These are phyloP conservation scores for Solenopsis fugax DNA, from an alignment of 1,140 invertebrate species.

Conservation along the genomic window DNA sequence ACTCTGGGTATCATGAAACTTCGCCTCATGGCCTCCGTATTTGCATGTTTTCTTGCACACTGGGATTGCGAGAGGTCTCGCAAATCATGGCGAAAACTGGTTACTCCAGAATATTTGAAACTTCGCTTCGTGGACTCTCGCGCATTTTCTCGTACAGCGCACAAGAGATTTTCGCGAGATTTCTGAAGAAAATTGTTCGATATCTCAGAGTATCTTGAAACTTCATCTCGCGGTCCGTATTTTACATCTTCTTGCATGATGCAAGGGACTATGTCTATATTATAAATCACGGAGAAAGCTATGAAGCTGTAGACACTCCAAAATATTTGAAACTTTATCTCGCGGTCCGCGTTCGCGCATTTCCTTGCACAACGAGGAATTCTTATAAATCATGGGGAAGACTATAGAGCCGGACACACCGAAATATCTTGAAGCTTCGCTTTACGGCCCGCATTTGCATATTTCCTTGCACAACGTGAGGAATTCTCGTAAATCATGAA, in stretches of 20 bases:
- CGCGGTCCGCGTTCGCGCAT: not conserved
- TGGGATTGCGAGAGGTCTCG: no score
- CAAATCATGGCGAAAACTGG: no score
- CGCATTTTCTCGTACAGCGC: no score
- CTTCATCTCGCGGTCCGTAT: not conserved
- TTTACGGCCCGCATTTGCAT: not conserved
- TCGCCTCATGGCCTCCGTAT: no score
- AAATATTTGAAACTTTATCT: not conserved
- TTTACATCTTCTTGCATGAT: not conserved
- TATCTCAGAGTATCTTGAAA: not conserved
- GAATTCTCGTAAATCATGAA: conserved; percentile 25
- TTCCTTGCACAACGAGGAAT: not conserved
- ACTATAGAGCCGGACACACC: not conserved
- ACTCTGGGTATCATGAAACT: no score
- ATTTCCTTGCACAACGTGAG: not conserved
- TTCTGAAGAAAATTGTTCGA: no score
- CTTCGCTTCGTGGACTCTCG: no score
- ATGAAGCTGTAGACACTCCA: not conserved
- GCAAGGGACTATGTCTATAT: not conserved
- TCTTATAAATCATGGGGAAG: not conserved
- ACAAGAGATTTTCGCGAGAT: no score
- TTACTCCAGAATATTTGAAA: no score
- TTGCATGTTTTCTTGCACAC: no score
- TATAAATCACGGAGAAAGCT: not conserved
- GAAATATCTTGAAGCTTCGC: not conserved